phyloP scores from a whole-genome alignment of 2,797 vertebrate species.

The Lepus townsendii region DNA sequence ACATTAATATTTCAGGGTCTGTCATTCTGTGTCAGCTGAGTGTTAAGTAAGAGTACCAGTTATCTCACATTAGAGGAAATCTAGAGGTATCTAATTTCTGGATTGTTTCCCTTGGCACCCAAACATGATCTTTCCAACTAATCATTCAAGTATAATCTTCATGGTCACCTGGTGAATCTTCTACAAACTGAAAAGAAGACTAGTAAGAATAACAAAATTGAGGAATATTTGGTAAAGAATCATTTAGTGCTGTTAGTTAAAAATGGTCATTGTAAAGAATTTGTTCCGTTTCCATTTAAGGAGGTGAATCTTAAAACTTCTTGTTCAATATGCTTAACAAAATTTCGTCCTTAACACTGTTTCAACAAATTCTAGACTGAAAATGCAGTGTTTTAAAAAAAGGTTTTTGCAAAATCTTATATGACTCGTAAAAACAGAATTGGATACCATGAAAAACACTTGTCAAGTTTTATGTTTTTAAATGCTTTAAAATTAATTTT shows the following conservation, averaged over 20 bases:
- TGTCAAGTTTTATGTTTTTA: not conserved
- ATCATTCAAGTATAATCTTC: not conserved
- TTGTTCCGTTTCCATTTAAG: not conserved
- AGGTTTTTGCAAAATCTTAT: not conserved
- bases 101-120: not conserved
- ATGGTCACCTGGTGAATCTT: not conserved
- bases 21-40: not conserved
- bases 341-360: not conserved
- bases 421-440: not conserved
- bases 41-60: not conserved
- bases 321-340: not conserved
- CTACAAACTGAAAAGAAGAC: not conserved
- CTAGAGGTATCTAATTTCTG: not conserved
- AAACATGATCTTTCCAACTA: not conserved
- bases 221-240: not conserved
- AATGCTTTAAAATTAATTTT: not conserved
- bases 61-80: not conserved
- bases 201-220: not conserved
- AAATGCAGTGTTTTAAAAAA: not conserved
- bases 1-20: not conserved
- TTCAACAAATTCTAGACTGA: not conserved
- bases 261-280: not conserved
- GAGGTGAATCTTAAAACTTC: not conserved
- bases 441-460: not conserved
- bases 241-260: not conserved